Percentiles rank a stretch among this genome's conserved stretches.
These are phyloP conservation scores for Oxytorus armatus DNA, from an alignment of 2,888 invertebrate species.

Conservation along the genomic window DNA sequence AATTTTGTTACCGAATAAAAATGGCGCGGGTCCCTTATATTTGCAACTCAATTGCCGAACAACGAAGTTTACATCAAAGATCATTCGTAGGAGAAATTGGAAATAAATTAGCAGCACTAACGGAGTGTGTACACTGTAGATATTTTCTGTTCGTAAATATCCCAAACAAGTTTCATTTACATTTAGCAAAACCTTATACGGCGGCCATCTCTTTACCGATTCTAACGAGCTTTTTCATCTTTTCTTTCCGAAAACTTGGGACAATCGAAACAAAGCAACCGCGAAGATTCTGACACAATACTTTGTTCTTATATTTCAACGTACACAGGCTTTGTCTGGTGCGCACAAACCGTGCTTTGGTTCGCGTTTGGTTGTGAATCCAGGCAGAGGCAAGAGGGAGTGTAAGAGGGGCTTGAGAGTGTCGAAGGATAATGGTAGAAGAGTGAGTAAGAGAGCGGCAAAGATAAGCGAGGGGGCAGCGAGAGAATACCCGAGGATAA, in stretches of 20 bases:
- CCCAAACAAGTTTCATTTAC: neutral
- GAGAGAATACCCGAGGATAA: conserved; percentile 72
- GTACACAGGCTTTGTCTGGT: conserved; percentile 20
- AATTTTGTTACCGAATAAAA: too few relatives aligned
- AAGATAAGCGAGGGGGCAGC: conserved; percentile 65
- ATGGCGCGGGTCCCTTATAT: too few relatives aligned
- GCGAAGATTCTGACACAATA: conserved; percentile 8
- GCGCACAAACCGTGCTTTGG: conserved; percentile 35
- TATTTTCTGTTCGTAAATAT: neutral
- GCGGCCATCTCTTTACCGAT: neutral
- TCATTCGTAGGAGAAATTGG: neutral
- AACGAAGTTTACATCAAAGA: too few relatives aligned
- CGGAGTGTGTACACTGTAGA: neutral
- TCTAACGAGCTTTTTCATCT: neutral
- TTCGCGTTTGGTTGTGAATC: conserved; percentile 29
- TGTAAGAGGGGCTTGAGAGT: conserved; percentile 28
- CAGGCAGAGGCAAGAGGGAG: conserved; percentile 14
- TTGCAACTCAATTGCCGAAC: too few relatives aligned
- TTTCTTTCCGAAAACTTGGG: neutral
- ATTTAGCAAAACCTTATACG: neutral
- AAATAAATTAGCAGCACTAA: neutral
- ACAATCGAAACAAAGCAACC: neutral
- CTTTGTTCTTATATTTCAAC: conserved; percentile 10
- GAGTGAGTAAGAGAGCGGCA: conserved; percentile 53
- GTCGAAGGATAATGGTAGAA: conserved; percentile 60